Percentiles rank a stretch among this genome's conserved stretches.
phyloP scores from a whole-genome alignment of 2,888 invertebrate genomes.

The Acleris cristana region DNA sequence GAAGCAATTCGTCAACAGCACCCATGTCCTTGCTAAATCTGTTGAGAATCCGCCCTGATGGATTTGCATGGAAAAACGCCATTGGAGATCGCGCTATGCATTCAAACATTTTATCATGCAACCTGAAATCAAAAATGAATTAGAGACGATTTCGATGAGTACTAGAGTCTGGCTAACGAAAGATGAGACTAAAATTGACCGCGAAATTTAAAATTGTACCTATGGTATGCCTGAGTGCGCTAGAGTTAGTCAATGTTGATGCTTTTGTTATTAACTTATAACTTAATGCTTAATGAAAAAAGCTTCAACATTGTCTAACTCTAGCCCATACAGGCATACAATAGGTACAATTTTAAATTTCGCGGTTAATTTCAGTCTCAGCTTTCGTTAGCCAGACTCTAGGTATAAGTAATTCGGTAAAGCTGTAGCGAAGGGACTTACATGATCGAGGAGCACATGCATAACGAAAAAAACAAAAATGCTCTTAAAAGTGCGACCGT shows the following conservation, averaged over 20 bases:
- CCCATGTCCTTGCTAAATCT: slow-evolving; percentile 95
- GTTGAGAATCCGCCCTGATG: slow-evolving; percentile 90
- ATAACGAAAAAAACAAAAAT: slow-evolving; percentile 85
- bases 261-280: too few species aligned
- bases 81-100: slow-evolving; percentile 78
- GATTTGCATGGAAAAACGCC: slow-evolving; percentile 92
- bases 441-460: slow-evolving; percentile 87
- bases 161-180: too few species aligned
- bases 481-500: slow-evolving; percentile 85
- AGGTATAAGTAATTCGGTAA: background rate
- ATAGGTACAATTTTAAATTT: too few species aligned
- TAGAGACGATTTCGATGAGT: background rate
- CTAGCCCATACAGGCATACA: too few species aligned
- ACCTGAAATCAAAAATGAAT: slow-evolving; percentile 48
- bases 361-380: too few species aligned
- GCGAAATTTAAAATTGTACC: too few species aligned
- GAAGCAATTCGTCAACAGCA: slow-evolving; percentile 90
- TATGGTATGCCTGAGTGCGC: too few species aligned
- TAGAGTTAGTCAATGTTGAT: too few species aligned
- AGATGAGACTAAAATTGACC: too few species aligned
- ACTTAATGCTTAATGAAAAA: too few species aligned
- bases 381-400: too few species aligned
- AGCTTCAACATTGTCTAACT: too few species aligned
- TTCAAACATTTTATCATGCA: slow-evolving; percentile 88
- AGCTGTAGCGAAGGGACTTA: slow-evolving; percentile 41